Evolutionary conservation across 2,113 vertebrate species (phyloP).

Genomic region (Dasyornis broadbenti): DNA sequence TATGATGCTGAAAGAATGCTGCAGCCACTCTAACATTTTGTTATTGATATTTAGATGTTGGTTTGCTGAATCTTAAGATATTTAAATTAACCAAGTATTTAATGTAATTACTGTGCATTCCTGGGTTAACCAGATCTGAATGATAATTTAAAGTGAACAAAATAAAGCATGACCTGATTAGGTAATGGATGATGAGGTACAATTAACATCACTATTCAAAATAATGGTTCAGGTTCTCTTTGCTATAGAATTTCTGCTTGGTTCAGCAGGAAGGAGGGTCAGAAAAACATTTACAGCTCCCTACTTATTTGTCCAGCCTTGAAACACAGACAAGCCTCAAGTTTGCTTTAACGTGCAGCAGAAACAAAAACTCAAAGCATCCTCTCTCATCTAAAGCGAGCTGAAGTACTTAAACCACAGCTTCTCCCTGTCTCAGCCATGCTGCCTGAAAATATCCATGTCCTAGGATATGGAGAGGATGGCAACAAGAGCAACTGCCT

Average conservation of each 20-base stretch:
- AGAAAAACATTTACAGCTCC: slow-evolving; percentile 23
- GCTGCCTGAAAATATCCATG: not conserved
- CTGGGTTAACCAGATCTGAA: slow-evolving; percentile 26
- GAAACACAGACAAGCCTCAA: not conserved
- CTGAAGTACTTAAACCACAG: not conserved
- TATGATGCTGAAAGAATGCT: not conserved
- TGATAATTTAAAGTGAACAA: slow-evolving; percentile 7
- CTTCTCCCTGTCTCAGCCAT: not conserved
- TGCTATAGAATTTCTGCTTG: slow-evolving; percentile 28
- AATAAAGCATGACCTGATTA: slow-evolving; percentile 23
- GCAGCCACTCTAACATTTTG: not conserved
- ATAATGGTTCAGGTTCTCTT: not conserved
- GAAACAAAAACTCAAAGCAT: not conserved
- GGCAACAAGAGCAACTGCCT: not conserved
- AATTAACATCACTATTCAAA: slow-evolving; percentile 17
- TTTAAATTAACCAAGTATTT: slow-evolving; percentile 33
- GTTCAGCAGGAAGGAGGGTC: slow-evolving; percentile 27
- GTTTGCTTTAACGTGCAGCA: slow-evolving; percentile 1
- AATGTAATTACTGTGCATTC: slow-evolving; percentile 10
- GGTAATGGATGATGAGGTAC: slow-evolving; percentile 11
- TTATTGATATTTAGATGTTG: not conserved
- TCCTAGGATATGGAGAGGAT: not conserved
- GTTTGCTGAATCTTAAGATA: slow-evolving; percentile 20
- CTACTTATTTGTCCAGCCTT: not conserved
- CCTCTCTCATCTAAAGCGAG: not conserved